phyloP scores from a whole-genome alignment of 2,113 vertebrate genomes.

The Odontophorus gujanensis region DNA sequence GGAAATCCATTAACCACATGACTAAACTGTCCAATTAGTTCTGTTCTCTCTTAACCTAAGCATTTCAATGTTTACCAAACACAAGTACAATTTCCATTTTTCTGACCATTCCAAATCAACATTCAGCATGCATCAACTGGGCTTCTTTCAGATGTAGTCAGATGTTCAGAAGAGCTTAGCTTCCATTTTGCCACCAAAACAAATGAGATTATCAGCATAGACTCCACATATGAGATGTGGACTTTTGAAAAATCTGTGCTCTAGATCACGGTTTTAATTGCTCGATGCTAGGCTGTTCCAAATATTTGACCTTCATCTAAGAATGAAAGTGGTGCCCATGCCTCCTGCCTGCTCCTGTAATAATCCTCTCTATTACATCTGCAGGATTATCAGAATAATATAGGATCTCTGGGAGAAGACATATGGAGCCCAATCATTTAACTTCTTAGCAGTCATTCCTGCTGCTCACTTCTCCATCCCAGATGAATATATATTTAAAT shows the following conservation, averaged over 20 bases:
- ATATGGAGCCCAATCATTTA: neutral
- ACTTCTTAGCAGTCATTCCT: neutral
- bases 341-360: neutral
- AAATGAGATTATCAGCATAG: constrained; percentile 49
- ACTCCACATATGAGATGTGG: neutral
- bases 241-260: neutral
- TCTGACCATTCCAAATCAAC: constrained; percentile 24
- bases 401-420: neutral
- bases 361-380: neutral
- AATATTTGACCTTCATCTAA: constrained; percentile 29
- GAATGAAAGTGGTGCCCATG: neutral
- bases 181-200: constrained; percentile 42
- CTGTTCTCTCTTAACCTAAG: neutral
- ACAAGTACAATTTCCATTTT: neutral
- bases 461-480: neutral
- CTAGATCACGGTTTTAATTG: neutral
- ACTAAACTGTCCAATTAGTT: no score
- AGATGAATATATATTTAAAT: neutral
- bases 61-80: neutral
- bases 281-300: neutral
- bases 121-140: neutral
- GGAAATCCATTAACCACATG: no score
- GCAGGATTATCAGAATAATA: constrained; percentile 3
- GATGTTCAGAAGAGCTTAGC: constrained; percentile 27
- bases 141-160: constrained; percentile 23